phyloP scores from a whole-genome alignment of 1,140 invertebrate genomes.

The Leptonema lineaticorne region DNA sequence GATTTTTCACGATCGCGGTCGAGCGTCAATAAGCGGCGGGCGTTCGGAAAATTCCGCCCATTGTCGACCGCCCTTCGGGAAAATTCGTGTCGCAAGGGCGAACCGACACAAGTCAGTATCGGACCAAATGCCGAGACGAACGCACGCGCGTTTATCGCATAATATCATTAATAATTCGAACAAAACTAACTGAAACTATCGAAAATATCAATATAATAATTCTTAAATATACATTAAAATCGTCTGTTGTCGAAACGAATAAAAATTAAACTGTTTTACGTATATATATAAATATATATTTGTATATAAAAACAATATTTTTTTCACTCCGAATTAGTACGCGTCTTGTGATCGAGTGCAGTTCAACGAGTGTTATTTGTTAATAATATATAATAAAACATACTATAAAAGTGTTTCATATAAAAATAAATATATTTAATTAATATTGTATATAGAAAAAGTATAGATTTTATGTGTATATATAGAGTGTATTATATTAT shows the following conservation, averaged over 20 bases:
- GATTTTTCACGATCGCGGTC: neutral
- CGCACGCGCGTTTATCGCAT: neutral
- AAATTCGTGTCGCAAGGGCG: conserved; percentile 4
- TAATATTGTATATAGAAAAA: neutral
- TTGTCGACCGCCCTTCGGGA: neutral
- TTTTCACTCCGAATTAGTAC: too few species aligned
- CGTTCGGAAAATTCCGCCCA: conserved; percentile 9
- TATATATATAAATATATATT: too few species aligned
- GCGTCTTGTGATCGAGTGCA: too few species aligned
- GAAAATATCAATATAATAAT: too few species aligned
- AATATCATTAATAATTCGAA: neutral
- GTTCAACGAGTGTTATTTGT: too few species aligned
- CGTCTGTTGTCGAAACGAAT: too few species aligned
- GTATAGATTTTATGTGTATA: neutral
- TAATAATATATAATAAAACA: too few species aligned
- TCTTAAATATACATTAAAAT: too few species aligned
- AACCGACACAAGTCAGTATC: conserved; percentile 3
- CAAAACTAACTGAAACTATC: neutral
- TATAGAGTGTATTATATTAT: conserved; percentile 5
- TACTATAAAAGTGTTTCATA: too few species aligned
- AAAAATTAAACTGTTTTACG: too few species aligned
- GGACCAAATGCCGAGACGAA: neutral
- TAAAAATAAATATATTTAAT: neutral
- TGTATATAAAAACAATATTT: too few species aligned
- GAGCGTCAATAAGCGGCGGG: conserved; percentile 14